Conservation (phyloP, 37 sponge, comb jelly and placozoan genomes). For the Oopsacas minuta region DNA sequence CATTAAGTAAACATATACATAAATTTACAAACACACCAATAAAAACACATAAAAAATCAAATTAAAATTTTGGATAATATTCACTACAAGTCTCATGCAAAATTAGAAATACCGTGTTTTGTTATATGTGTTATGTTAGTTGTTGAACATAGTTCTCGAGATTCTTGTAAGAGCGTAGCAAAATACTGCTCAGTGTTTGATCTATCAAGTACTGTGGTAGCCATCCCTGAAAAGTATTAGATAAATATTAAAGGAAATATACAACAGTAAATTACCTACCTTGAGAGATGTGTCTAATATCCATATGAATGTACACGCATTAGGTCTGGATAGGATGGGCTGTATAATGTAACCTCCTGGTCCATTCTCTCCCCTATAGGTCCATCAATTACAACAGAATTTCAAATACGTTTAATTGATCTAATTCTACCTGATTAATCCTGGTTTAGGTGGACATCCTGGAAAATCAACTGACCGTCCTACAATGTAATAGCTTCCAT, state of each 20-base stretch:
- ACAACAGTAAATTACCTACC: background rate
- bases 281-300: conserved; percentile 14
- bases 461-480: background rate
- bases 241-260: too few relatives aligned
- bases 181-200: background rate
- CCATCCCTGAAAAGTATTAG: conserved; percentile 4
- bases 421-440: background rate
- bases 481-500: background rate
- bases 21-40: too few relatives aligned
- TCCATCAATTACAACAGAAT: too few relatives aligned
- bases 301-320: background rate
- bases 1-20: too few relatives aligned
- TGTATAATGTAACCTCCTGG: conserved; percentile 1
- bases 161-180: background rate
- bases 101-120: too few relatives aligned
- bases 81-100: too few relatives aligned
- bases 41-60: background rate
- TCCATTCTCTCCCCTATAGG: background rate
- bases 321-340: background rate
- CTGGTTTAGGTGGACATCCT: conserved; percentile 1
- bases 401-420: too few relatives aligned
- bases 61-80: too few relatives aligned
- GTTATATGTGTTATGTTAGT: too few relatives aligned
- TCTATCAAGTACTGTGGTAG: background rate
- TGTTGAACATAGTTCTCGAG: background rate